Conservation (phyloP, 2,113 vertebrate species). For the Speoplatyrhinus poulsoni region DNA sequence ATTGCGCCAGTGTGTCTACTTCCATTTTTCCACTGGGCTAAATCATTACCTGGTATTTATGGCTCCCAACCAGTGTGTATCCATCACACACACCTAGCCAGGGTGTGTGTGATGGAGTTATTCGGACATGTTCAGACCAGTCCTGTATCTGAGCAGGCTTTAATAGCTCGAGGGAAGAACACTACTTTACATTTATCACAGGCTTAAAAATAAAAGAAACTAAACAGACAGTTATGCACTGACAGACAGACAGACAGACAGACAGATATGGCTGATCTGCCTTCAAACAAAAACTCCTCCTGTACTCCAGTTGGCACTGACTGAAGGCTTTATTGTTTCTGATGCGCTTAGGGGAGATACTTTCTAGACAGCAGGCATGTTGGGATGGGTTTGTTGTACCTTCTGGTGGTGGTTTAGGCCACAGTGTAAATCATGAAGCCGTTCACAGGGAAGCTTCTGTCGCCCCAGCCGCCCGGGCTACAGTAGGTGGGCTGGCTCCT, state of each 20-base stretch:
- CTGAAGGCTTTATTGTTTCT: slow-evolving; percentile 38
- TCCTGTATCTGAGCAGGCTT: slow-evolving; percentile 44
- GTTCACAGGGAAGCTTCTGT: slow-evolving; percentile 1
- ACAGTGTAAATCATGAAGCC: slow-evolving; percentile 41
- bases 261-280: slow-evolving; percentile 22
- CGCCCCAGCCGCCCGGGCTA: slow-evolving; percentile 32
- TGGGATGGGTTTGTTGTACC: slow-evolving; percentile 53
- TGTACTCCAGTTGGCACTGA: slow-evolving; percentile 43
- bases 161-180: slow-evolving; percentile 43
- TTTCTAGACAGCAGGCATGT: slow-evolving; percentile 51
- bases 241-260: slow-evolving; percentile 29
- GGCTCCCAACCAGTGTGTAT: slow-evolving; percentile 48
- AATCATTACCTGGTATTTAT: slow-evolving; percentile 63
- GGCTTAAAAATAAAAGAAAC: slow-evolving; percentile 22
- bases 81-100: slow-evolving; percentile 22
- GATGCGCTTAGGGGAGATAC: slow-evolving; percentile 37
- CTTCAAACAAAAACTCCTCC: slow-evolving; percentile 24
- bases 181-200: slow-evolving; percentile 39
- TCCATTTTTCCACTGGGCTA: slow-evolving; percentile 34
- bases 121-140: slow-evolving; percentile 55
- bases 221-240: slow-evolving; percentile 31
- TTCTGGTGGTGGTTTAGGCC: slow-evolving; percentile 24
- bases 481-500: slow-evolving; percentile 20
- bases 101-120: slow-evolving; percentile 14
- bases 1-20: not conserved